These are phyloP conservation scores for Accipiter virgatus DNA, from an alignment of 2,113 vertebrate species.

Conservation along the genomic window DNA sequence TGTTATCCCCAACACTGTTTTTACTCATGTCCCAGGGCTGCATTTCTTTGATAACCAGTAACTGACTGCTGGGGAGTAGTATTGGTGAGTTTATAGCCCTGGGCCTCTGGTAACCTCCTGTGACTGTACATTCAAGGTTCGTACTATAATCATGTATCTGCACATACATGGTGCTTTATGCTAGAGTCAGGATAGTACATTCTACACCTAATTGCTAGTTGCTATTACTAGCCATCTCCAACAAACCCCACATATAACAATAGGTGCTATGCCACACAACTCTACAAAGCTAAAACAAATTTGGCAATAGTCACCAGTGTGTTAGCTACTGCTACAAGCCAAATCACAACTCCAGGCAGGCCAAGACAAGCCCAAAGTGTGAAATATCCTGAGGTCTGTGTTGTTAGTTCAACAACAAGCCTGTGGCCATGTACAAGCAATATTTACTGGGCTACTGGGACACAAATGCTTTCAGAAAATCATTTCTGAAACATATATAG, in stretches of 20 bases:
- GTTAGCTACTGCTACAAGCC: background rate
- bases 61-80: background rate
- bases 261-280: background rate
- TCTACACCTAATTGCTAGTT: background rate
- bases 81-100: background rate
- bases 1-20: background rate
- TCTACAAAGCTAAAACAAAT: background rate
- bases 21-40: background rate
- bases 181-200: too few species aligned
- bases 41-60: background rate
- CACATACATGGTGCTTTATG: accelerated
- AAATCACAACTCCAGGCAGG: background rate
- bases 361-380: background rate
- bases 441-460: background rate
- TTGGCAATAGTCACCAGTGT: background rate
- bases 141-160: accelerated
- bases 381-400: background rate
- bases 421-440: background rate
- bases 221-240: background rate
- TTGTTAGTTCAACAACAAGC: background rate
- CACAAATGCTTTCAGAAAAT: background rate
- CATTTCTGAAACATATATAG: background rate
- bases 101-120: background rate
- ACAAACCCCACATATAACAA: background rate
- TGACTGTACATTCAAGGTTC: background rate